Conservation (phyloP, 2,888 invertebrate species). For the Idaea straminata region DNA sequence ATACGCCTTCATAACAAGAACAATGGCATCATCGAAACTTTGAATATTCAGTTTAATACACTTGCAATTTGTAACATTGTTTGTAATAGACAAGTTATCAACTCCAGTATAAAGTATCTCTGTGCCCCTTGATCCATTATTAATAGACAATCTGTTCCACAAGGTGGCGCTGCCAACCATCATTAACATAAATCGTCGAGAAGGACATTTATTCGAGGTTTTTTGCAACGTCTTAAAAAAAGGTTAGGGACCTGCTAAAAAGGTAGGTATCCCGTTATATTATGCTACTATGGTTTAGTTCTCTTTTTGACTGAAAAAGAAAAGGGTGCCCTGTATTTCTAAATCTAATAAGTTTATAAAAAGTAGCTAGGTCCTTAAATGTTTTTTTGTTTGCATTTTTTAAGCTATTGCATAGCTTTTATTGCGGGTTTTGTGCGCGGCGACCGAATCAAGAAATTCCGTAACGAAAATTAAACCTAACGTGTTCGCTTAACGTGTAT, state of each 20-base stretch:
- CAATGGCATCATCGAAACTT: background rate
- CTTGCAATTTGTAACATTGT: background rate
- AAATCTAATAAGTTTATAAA: too few species aligned
- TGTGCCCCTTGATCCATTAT: slow-evolving; percentile 41
- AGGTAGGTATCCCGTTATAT: background rate
- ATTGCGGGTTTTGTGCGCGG: too few species aligned
- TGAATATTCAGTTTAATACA: background rate
- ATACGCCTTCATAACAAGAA: too few species aligned
- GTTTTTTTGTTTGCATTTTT: too few species aligned
- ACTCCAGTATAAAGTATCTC: slow-evolving; percentile 2
- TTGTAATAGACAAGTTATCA: background rate
- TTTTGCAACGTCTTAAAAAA: slow-evolving; percentile 11
- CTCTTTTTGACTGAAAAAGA: too few species aligned
- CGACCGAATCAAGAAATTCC: too few species aligned
- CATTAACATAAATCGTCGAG: slow-evolving; percentile 57
- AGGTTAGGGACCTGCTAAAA: background rate
- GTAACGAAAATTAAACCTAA: too few species aligned
- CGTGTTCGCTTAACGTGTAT: too few species aligned
- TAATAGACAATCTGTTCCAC: slow-evolving; percentile 59
- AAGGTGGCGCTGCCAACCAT: slow-evolving; percentile 42
- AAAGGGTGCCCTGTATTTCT: too few species aligned
- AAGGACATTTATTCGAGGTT: slow-evolving; percentile 37
- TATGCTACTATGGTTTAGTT: too few species aligned
- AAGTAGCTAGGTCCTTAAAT: too few species aligned
- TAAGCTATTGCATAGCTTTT: too few species aligned